A percentile compares a stretch with the other conserved stretches of the same genome.
These are phyloP conservation scores for Serranus cabrilla DNA, from an alignment of 2,797 vertebrate species.

Conservation along the genomic window DNA sequence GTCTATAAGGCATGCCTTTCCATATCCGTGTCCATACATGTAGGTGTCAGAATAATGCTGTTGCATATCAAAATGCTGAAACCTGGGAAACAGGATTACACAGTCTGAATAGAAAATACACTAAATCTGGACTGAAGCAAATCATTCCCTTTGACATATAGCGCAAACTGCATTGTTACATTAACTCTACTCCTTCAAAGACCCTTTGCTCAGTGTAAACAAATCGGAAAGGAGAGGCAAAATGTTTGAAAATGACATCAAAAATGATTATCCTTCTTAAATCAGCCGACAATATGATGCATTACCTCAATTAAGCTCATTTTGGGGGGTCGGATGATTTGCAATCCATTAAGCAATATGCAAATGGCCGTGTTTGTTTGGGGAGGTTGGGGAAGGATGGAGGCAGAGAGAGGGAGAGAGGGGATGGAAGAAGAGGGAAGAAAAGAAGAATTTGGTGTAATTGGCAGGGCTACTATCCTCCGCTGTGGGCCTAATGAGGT, in stretches of 20 bases:
- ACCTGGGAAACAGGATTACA: neutral
- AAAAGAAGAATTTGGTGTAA: conserved; percentile 67
- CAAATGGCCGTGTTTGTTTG: conserved; percentile 80
- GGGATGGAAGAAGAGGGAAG: conserved; percentile 19
- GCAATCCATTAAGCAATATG: conserved; percentile 85
- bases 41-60: conserved; percentile 7
- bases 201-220: conserved; percentile 32
- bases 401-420: conserved; percentile 23
- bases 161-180: neutral
- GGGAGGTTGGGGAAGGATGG: conserved; percentile 53
- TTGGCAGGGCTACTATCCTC: conserved; percentile 70
- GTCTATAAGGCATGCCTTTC: neutral
- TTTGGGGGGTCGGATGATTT: conserved; percentile 68
- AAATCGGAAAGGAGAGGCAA: conserved; percentile 25
- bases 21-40: neutral
- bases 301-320: conserved; percentile 77
- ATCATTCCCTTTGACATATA: neutral
- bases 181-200: conserved; percentile 6
- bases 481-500: conserved; percentile 80
- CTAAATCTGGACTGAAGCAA: neutral
- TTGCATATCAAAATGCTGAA: neutral
- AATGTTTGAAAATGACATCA: conserved; percentile 55
- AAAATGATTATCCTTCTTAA: conserved; percentile 62
- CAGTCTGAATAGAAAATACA: neutral
- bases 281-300: conserved; percentile 74